Conservation (phyloP, 2,113 vertebrate species). For the Odocoileus hemionus region DNA sequence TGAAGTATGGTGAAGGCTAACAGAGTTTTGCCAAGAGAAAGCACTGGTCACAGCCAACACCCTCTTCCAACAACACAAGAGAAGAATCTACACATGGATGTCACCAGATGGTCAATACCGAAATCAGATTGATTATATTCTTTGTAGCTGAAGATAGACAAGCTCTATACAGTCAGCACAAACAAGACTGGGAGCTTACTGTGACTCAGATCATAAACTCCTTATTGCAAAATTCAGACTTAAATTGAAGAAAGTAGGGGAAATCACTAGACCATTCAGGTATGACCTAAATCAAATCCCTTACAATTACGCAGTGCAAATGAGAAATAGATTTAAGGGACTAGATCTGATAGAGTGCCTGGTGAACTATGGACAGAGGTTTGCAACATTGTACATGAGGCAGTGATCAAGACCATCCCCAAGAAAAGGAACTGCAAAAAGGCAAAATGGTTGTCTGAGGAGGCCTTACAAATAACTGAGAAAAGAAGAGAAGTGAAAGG, state of each 20-base stretch:
- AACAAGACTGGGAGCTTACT: not conserved
- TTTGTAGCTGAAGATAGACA: not conserved
- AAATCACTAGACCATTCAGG: not conserved
- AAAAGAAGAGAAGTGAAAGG: not conserved
- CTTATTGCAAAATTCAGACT: not conserved
- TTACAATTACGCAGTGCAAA: not conserved
- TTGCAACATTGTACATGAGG: not conserved
- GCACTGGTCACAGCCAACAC: not conserved
- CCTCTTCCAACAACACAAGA: not conserved
- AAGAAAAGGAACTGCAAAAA: not conserved
- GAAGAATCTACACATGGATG: not conserved
- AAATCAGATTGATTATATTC: not conserved
- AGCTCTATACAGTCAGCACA: not conserved
- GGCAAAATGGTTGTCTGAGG: not conserved
- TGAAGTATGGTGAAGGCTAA: not conserved
- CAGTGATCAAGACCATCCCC: not conserved
- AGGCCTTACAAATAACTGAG: not conserved
- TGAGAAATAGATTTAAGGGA: not conserved
- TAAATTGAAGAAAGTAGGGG: not conserved
- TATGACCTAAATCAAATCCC: not conserved
- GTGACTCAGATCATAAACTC: not conserved
- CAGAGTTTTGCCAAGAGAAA: not conserved
- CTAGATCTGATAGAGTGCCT: not conserved
- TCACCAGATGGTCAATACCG: not conserved
- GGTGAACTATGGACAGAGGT: not conserved